A percentile compares a stretch with the other conserved stretches of the same genome.
phyloP scores from a whole-genome alignment of 1,140 invertebrate genomes.

The Lepidotrigona ventralis region DNA sequence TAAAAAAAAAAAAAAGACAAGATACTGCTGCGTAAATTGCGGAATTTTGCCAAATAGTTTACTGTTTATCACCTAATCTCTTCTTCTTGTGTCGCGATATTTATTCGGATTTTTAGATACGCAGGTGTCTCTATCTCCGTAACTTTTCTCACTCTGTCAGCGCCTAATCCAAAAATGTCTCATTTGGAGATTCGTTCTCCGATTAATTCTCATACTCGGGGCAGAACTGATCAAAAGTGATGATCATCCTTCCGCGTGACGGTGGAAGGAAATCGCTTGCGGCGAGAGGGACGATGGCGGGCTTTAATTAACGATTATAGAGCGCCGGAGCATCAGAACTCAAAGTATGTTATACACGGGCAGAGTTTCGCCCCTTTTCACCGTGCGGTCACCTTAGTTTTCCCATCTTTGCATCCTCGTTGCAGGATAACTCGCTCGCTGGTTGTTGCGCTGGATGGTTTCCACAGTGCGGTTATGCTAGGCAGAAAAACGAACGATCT shows the following conservation, averaged over 20 bases:
- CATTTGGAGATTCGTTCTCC: not conserved
- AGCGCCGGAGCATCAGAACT: slow-evolving; percentile 49
- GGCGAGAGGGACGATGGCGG: slow-evolving; percentile 17
- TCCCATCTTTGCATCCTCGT: slow-evolving; percentile 23
- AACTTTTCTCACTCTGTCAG: not conserved
- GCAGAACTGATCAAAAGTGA: not conserved
- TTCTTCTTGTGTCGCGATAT: not conserved
- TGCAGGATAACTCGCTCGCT: not conserved
- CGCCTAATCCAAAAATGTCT: not conserved
- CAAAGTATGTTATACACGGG: slow-evolving; percentile 20
- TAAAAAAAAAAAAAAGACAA: too few relatives aligned
- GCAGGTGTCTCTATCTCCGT: not conserved
- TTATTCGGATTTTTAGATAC: not conserved
- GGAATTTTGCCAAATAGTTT: not conserved
- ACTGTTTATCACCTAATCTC: not conserved
- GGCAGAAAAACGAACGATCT: slow-evolving; percentile 52
- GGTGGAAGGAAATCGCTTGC: not conserved
- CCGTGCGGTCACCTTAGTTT: slow-evolving; percentile 52
- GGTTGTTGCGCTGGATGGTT: slow-evolving; percentile 42
- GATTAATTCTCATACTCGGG: not conserved
- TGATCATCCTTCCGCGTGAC: not conserved
- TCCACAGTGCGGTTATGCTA: slow-evolving; percentile 53
- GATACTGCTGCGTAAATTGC: not conserved
- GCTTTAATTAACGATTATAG: slow-evolving; percentile 61
- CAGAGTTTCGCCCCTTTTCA: slow-evolving; percentile 27